Conservation (phyloP, 1,140 invertebrate genomes). For the Anagrus nilaparvatae region DNA sequence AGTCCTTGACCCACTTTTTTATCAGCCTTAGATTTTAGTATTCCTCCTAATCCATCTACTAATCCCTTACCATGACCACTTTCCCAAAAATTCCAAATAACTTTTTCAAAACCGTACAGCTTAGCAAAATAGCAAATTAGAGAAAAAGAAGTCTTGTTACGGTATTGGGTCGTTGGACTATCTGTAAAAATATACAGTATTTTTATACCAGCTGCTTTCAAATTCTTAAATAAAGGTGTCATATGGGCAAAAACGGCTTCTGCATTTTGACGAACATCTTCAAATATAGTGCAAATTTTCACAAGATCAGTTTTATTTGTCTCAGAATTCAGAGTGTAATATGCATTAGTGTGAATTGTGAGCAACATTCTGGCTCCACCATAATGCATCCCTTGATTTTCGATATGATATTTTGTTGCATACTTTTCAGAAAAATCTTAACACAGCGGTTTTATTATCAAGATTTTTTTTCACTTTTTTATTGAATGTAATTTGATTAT, state of each 20-base stretch:
- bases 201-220: background rate
- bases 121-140: background rate
- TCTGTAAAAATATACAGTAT: background rate
- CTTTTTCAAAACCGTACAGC: background rate
- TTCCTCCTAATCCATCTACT: conserved; percentile 4
- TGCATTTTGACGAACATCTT: too few relatives aligned
- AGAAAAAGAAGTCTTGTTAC: background rate
- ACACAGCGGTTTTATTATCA: background rate
- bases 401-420: background rate
- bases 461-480: background rate
- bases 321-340: background rate
- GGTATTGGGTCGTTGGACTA: background rate
- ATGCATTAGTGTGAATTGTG: background rate
- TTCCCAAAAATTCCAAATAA: conserved; percentile 9
- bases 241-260: too few relatives aligned
- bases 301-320: background rate
- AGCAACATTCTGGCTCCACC: background rate
- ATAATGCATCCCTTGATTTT: background rate
- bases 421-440: background rate
- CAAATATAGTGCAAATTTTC: background rate
- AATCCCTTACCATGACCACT: conserved; percentile 7
- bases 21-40: conserved; percentile 7
- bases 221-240: background rate
- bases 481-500: background rate
- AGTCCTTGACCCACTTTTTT: background rate